phyloP scores from a whole-genome alignment of 2,888 invertebrate genomes.

The Tachina lurida region DNA sequence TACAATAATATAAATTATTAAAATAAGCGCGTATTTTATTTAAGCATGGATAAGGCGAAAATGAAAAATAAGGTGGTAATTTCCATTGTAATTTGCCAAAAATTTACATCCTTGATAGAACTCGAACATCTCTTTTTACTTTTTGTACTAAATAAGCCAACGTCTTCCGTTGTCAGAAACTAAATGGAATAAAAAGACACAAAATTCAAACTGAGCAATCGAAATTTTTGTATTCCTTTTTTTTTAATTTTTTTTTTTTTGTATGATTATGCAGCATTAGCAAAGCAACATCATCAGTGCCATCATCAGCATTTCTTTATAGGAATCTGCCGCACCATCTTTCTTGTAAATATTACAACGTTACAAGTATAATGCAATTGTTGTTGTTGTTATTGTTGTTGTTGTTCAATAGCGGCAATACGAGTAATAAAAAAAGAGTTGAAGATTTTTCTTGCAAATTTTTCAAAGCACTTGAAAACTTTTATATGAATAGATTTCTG shows the following conservation, averaged over 20 bases:
- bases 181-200: constrained; percentile 43
- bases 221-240: constrained; percentile 76
- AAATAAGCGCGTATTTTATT: constrained; percentile 55
- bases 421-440: constrained; percentile 53
- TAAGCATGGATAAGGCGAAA: not conserved
- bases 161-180: constrained; percentile 52
- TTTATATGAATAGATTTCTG: constrained; percentile 61
- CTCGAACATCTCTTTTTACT: constrained; percentile 19
- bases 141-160: constrained; percentile 48
- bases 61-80: constrained; percentile 54
- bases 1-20: constrained; percentile 58
- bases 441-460: constrained; percentile 52
- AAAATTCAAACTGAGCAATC: constrained; percentile 79
- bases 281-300: constrained; percentile 62
- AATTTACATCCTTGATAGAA: constrained; percentile 70
- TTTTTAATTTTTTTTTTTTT: not conserved
- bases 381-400: constrained; percentile 69
- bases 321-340: constrained; percentile 9
- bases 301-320: constrained; percentile 62
- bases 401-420: constrained; percentile 65
- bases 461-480: constrained; percentile 69
- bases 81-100: constrained; percentile 71
- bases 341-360: not conserved
- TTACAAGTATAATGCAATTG: constrained; percentile 68
- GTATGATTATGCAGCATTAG: constrained; percentile 77